Base-by-base conservation (phyloP, 1,140 invertebrate species). In the Cydia splendana region DNA sequence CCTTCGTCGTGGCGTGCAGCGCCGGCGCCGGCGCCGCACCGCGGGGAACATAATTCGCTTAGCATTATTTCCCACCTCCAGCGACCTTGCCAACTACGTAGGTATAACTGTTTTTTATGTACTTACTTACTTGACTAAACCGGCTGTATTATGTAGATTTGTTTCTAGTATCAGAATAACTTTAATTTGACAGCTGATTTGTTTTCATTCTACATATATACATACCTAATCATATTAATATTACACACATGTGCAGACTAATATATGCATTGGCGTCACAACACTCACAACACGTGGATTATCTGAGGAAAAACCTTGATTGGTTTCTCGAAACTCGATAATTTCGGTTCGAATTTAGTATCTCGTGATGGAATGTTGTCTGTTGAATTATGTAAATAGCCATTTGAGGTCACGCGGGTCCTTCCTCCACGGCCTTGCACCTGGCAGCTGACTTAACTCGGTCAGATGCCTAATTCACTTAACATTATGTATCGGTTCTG, bases 91-190 rank as follows among this genome's bases (percentile, higher is more conserved):
- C 76, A 80, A 78, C 18, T 48, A 74, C 18, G 53, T 57, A 57
- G 53, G 53, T 57, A 80, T 88, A 90, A 88, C 88, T 85, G 88
- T 90, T 86, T 79, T 80, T 81, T 74, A 77, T 74, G 77, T 76
- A 69, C 83, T 76, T 76, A 69, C 83, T 76, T 76, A 69, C 84
- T 77, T 81, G 80, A 85, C 84, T 83, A 85, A 85, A 80, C 83
- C 81, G 79, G 34, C 77, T 67, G 75, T 62, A 83, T 86, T 87
- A 87, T 87, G 83, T 81, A 82, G 87, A 85, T 79, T 57, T 65
- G 79, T 65, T 65, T 65, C 20, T 38, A 69, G 4, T 38, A 38
- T 69, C 7, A n/a, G 65, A 69, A 69, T 69, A 30, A 75, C 74
- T 81, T 51, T 20, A 45, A 67, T 51, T 38, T 30, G 34, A 76